phyloP scores from a whole-genome alignment of 2,113 vertebrate genomes.

The Chaetorhynchus papuensis region DNA sequence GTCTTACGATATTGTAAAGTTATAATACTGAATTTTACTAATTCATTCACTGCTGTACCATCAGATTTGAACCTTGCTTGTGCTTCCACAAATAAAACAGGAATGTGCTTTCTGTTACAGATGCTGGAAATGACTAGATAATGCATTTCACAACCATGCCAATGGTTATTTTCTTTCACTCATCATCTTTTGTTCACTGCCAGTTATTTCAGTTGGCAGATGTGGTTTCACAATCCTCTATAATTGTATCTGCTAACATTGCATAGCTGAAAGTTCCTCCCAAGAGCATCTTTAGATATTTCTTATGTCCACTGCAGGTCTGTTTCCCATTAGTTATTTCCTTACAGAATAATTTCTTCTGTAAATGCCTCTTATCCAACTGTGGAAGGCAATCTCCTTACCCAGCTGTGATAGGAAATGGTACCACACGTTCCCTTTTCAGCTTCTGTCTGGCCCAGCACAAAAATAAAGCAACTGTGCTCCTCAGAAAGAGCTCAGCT shows the following conservation, averaged over 20 bases:
- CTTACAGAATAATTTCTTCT: slow-evolving; percentile 45
- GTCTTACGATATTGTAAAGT: background rate
- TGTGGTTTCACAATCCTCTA: slow-evolving; percentile 45
- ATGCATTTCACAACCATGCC: slow-evolving; percentile 46
- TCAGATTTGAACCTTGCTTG: background rate
- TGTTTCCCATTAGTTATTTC: slow-evolving; percentile 52
- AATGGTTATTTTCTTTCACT: slow-evolving; percentile 60
- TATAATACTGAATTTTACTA: background rate
- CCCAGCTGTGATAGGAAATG: background rate
- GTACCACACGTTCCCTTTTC: background rate
- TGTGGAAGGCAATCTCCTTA: slow-evolving; percentile 12
- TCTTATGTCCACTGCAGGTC: slow-evolving; percentile 45
- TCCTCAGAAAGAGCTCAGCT: background rate
- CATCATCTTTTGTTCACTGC: slow-evolving; percentile 56
- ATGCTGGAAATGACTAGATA: slow-evolving; percentile 44
- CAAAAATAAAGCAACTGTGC: background rate
- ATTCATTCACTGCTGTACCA: background rate
- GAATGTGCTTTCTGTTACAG: slow-evolving; percentile 2
- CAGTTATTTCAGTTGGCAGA: slow-evolving; percentile 63
- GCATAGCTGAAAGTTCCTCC: slow-evolving; percentile 37
- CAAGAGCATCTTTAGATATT: slow-evolving; percentile 38
- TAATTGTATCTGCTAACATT: slow-evolving; percentile 40
- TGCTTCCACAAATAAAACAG: slow-evolving; percentile 3
- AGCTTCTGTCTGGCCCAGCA: background rate
- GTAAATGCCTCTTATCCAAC: slow-evolving; percentile 18